phyloP scores from a whole-genome alignment of 2,797 vertebrate genomes.

The Gymnocypris eckloni region DNA sequence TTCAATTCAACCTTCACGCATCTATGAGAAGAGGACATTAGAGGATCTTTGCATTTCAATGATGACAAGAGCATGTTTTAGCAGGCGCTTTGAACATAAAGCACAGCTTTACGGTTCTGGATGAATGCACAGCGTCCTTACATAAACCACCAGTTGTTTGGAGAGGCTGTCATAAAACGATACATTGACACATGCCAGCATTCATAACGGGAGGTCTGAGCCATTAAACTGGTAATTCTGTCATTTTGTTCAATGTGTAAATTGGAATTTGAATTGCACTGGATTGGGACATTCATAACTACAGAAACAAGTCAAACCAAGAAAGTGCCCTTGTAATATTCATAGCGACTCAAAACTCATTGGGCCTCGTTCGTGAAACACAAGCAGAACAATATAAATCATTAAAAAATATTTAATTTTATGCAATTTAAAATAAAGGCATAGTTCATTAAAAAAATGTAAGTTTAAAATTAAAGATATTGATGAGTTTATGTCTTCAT shows the following conservation, averaged over 20 bases:
- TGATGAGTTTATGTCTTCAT: background rate
- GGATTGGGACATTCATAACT: conserved; percentile 23
- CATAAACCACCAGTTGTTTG: background rate
- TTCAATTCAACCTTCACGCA: conserved; percentile 7
- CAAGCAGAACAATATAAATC: background rate
- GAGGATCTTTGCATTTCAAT: conserved; percentile 24
- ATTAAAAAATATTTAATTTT: too few relatives aligned
- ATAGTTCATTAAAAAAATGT: background rate
- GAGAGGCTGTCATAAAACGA: conserved; percentile 23
- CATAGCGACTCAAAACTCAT: background rate
- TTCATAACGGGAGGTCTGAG: conserved; percentile 30
- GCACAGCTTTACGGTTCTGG: background rate
- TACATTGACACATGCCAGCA: conserved; percentile 37
- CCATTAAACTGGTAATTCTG: conserved; percentile 54
- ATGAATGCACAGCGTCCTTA: background rate
- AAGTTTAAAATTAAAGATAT: background rate
- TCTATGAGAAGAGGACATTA: conserved; percentile 10
- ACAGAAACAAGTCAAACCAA: conserved; percentile 6
- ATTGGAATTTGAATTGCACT: background rate
- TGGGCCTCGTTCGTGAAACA: conserved; percentile 1
- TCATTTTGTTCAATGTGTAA: background rate
- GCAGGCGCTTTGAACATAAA: conserved; percentile 1
- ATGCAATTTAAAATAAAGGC: background rate
- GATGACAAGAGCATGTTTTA: conserved; percentile 3
- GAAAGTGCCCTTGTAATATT: conserved; percentile 27